phyloP scores from a whole-genome alignment of 2,113 vertebrate species.

The Setophaga petechia region DNA sequence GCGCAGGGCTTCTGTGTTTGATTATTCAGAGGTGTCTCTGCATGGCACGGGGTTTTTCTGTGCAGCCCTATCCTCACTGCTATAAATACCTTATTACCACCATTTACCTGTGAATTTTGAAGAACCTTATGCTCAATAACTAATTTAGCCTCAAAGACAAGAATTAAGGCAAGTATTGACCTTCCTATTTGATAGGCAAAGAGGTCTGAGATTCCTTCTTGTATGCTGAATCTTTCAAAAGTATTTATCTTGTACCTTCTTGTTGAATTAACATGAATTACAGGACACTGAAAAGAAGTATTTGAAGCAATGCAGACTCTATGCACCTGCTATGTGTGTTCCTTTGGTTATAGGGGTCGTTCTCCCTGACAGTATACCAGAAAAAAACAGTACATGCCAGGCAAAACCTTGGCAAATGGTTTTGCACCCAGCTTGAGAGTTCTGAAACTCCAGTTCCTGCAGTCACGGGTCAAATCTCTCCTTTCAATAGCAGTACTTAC shows the following conservation, averaged over 20 bases:
- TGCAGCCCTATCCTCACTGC: not conserved
- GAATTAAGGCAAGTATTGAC: not conserved
- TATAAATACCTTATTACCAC: not conserved
- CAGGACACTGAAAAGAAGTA: not conserved
- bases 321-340: not conserved
- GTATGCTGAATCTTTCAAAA: not conserved
- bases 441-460: not conserved
- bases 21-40: not conserved
- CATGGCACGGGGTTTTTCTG: rapidly evolving
- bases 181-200: not conserved
- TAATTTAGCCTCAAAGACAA: not conserved
- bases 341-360: not conserved
- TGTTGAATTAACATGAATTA: not conserved
- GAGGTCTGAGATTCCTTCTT: not conserved
- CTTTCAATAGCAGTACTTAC: not conserved
- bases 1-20: not conserved
- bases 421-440: not conserved
- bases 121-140: not conserved
- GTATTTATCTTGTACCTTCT: not conserved
- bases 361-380: not conserved
- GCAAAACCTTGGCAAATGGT: not conserved
- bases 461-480: not conserved
- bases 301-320: not conserved
- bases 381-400: not conserved
- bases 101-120: not conserved